phyloP scores from a whole-genome alignment of 2,797 vertebrate genomes.

The Gephyroberyx darwinii region DNA sequence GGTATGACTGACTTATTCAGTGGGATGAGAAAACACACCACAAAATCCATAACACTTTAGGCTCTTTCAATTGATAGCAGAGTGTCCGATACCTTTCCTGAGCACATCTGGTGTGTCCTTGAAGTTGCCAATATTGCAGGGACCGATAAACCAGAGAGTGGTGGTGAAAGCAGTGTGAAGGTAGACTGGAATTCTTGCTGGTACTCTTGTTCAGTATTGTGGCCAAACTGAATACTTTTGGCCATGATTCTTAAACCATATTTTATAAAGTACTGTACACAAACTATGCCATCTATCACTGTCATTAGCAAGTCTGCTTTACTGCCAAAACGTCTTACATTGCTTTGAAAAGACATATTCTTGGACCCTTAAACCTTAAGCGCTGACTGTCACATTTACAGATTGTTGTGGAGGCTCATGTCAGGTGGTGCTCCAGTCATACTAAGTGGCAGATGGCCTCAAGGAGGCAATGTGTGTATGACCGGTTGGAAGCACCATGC shows the following conservation, averaged over 20 bases:
- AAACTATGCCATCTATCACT: background rate
- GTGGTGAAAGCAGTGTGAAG: slow-evolving; percentile 10
- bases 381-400: background rate
- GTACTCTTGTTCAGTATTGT: background rate
- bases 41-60: slow-evolving; percentile 46
- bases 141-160: slow-evolving; percentile 38
- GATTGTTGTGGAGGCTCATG: too few relatives aligned
- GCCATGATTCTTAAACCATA: too few relatives aligned
- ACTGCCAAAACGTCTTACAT: background rate
- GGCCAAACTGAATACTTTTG: slow-evolving; percentile 7
- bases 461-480: too few relatives aligned
- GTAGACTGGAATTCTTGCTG: background rate
- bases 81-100: slow-evolving; percentile 38
- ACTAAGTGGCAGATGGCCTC: too few relatives aligned
- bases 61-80: slow-evolving; percentile 42
- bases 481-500: too few relatives aligned
- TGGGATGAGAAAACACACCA: slow-evolving; percentile 29
- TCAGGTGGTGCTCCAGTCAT: too few relatives aligned
- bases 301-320: slow-evolving; percentile 1
- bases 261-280: background rate
- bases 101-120: slow-evolving; percentile 36
- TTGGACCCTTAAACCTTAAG: background rate
- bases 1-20: slow-evolving; percentile 44
- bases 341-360: background rate
- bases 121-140: slow-evolving; percentile 46